Base-by-base conservation (phyloP, 2,888 invertebrate species). In the Gnatocerus cornutus region DNA sequence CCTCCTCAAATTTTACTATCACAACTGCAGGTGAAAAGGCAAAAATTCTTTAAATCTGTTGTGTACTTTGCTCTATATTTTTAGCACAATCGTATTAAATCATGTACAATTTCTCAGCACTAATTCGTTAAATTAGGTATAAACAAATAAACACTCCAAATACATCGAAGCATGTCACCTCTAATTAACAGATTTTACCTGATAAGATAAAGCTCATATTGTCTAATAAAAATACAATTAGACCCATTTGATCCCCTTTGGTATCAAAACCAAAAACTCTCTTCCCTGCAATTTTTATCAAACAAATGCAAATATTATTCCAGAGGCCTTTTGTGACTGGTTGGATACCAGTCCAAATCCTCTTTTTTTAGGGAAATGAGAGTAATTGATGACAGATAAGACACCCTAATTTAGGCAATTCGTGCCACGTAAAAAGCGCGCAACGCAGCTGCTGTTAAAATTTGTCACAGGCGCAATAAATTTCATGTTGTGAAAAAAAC, bases 111-210 rank as follows among this genome's bases (percentile, higher is more conserved):
- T n/a, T n/a, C n/a, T n/a, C n/a, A n/a, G n/a, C n/a, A n/a, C n/a
- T n/a, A n/a, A n/a, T n/a, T n/a, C n/a, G n/a, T n/a, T n/a, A n/a
- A n/a, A 12, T 41, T 1, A 6, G 41, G 9, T 41, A 7, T n/a
- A 41, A 41, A 41, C 41, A 41, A 10, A 7, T n/a, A 41, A 41
- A 41, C 41, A 41, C 41, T 33, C 6, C 2, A 41, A 41, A n/a
- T 5, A 41, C 41, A 41, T 10, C 41, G 12, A 41, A 10, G 41
- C 41, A 41, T 41, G 41, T 41, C 41, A 41, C 13, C 41, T 46
- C 46, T 46, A 46, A 46, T 46, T 46, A 46, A 46, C 16, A 46
- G 16, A 46, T 46, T 46, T 46, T 13, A 9, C 45, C 13, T 3
- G 46, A 46, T 46, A 46, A 46, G 46, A 46, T 46, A 46, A 46